Percentiles rank a stretch among this genome's conserved stretches.
Conservation (phyloP, 2,113 vertebrate species). For the Spea bombifrons region DNA sequence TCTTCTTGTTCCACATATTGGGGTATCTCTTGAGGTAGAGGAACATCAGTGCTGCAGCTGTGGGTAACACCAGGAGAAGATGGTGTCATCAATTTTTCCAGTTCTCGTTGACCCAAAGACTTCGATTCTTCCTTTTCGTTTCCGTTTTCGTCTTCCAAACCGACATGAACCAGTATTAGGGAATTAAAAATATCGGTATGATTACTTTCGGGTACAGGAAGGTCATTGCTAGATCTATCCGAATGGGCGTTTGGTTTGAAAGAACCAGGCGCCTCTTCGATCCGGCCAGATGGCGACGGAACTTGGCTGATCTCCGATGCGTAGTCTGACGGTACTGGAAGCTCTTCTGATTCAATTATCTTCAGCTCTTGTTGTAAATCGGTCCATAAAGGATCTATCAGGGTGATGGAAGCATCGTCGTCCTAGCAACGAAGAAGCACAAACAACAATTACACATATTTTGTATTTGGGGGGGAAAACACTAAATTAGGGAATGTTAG, state of each 20-base stretch:
- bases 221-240: conserved; percentile 6
- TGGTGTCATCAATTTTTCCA: conserved; percentile 19
- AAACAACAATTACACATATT: too few species aligned
- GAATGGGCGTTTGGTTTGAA: conserved; percentile 28
- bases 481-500: too few species aligned
- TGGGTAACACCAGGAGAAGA: not conserved
- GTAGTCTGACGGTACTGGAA: conserved; percentile 51
- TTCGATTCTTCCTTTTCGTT: conserved; percentile 23
- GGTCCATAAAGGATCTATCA: conserved; percentile 67
- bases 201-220: not conserved
- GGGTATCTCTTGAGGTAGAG: conserved; percentile 47
- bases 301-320: not conserved
- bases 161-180: not conserved
- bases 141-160: not conserved
- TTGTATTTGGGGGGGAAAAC: too few species aligned
- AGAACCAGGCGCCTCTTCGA: conserved; percentile 18
- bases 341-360: conserved; percentile 80
- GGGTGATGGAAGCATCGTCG: conserved; percentile 4
- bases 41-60: conserved; percentile 40
- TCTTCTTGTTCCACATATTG: conserved; percentile 44
- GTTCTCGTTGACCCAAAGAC: conserved; percentile 36
- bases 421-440: not conserved
- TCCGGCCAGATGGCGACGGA: conserved; percentile 18
- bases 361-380: conserved; percentile 80
- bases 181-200: not conserved